Conservation (phyloP, 2,888 invertebrate species). For the Drosophila monieri region DNA sequence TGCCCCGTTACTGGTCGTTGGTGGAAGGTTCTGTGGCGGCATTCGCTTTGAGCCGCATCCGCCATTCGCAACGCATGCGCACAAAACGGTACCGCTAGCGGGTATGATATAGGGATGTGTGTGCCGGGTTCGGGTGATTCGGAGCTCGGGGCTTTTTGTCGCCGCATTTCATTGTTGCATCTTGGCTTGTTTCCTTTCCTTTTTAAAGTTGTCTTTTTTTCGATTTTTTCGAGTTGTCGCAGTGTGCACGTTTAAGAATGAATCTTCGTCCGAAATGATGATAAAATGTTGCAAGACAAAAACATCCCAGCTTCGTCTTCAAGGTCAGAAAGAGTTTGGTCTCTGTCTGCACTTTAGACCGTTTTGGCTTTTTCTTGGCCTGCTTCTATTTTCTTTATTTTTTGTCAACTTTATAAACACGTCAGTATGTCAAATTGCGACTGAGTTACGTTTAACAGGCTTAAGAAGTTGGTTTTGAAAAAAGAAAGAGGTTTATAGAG, state of each 20-base stretch:
- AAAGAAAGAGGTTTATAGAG: too few relatives aligned
- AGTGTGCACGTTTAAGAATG: slow-evolving; percentile 68
- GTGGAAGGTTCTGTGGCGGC: slow-evolving; percentile 69
- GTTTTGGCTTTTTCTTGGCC: background rate
- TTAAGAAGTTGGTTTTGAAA: background rate
- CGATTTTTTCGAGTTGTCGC: slow-evolving; percentile 18
- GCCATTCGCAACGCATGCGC: slow-evolving; percentile 83
- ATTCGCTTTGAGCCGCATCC: slow-evolving; percentile 78
- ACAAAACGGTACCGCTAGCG: slow-evolving; percentile 83
- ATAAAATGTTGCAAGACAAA: slow-evolving; percentile 59
- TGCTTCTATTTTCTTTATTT: slow-evolving; percentile 4
- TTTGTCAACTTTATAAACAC: slow-evolving; percentile 60
- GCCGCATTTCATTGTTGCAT: slow-evolving; percentile 72
- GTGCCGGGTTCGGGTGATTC: background rate
- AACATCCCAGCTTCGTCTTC: slow-evolving; percentile 54
- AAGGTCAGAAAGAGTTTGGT: slow-evolving; percentile 65
- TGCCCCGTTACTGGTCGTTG: slow-evolving; percentile 9
- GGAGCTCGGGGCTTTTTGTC: slow-evolving; percentile 60
- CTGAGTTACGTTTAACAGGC: slow-evolving; percentile 61
- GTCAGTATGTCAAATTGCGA: slow-evolving; percentile 74
- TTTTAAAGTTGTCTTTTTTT: slow-evolving; percentile 4
- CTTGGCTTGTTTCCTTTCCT: slow-evolving; percentile 11
- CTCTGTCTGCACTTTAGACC: slow-evolving; percentile 28
- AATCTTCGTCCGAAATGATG: slow-evolving; percentile 73
- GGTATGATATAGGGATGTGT: slow-evolving; percentile 46